Base-by-base conservation (phyloP, 2,888 invertebrate species). In the Aproaerema taeniolella region DNA sequence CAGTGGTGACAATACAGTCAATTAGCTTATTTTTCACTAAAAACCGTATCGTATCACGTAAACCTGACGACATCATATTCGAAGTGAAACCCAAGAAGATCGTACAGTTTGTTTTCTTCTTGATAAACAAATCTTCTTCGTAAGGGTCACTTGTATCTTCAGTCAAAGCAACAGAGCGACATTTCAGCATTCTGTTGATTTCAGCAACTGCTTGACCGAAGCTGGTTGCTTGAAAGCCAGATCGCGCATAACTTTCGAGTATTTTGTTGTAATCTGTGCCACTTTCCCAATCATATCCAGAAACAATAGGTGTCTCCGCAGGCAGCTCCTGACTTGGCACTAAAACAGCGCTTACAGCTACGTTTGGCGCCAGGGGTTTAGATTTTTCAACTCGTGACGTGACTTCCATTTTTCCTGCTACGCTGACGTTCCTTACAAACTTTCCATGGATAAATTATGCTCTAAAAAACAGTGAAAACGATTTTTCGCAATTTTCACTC, bases 201-300 rank as follows among this genome's bases (percentile, higher is more conserved):
- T 98, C 98, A 37, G 92, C 88, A 0, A 99, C 92, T 0, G 98
- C 97, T 58, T 92, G 82, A 0, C 96, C 98, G 68, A 99, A 94
- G 87, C 93, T 97, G 0, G 98, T 97, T 0, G 99, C 98, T 88
- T 99, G 99, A 77, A 99, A 99, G n/a, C 99, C 99, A 12, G 93
- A 93, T 41, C 89, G 87, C 17, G 88, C 70, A 71, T 94, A 99
- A 16, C 93, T 92, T 49, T 93, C 88, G 30, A 99, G 88, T 39
- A 99, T 78, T 58, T 91, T 91, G 49, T 93, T 91, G 71, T 97
- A 97, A 73, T 99, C 90, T 5, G 97, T 79, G 31, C 98, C 95
- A 52, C 91, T 85, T 70, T 96, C 96, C 91, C 97, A 99, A 66
- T 99, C 96, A 75, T 98, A 99, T 2, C 98, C 99, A 48, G 88